Conservation (phyloP, 1,140 invertebrate species). For the Chironomus striatipennis region DNA sequence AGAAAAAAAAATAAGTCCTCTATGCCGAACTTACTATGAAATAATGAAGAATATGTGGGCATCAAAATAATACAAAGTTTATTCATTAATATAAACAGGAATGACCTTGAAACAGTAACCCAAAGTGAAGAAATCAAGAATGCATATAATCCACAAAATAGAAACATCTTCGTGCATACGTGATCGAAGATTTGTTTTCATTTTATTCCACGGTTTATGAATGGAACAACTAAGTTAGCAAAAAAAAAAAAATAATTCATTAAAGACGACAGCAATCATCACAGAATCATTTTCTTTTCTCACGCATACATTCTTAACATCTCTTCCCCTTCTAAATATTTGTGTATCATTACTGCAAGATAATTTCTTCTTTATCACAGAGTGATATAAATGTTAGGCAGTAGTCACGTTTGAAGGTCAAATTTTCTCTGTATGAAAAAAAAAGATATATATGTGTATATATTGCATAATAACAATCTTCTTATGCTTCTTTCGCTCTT, state of each 20-base stretch:
- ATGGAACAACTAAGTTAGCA: neutral
- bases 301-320: neutral
- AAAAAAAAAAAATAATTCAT: neutral
- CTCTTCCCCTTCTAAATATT: neutral
- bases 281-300: neutral
- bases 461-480: neutral
- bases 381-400: constrained; percentile 7
- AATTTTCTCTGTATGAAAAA: neutral
- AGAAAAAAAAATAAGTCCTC: too few relatives aligned
- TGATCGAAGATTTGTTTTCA: neutral
- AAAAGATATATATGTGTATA: too few relatives aligned
- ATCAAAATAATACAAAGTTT: too few relatives aligned
- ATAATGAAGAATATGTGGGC: too few relatives aligned
- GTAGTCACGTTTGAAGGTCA: constrained; percentile 3
- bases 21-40: too few relatives aligned
- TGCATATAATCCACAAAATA: too few relatives aligned
- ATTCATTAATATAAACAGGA: too few relatives aligned
- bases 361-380: neutral
- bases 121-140: too few relatives aligned
- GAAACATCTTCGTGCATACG: too few relatives aligned
- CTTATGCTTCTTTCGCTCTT: neutral
- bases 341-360: neutral
- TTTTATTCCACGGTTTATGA: neutral
- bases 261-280: neutral
- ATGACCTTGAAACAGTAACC: too few relatives aligned